A percentile compares a stretch with the other conserved stretches of the same genome.
These are phyloP conservation scores for Clinocottus analis DNA, from an alignment of 2,113 vertebrate species.

Conservation along the genomic window DNA sequence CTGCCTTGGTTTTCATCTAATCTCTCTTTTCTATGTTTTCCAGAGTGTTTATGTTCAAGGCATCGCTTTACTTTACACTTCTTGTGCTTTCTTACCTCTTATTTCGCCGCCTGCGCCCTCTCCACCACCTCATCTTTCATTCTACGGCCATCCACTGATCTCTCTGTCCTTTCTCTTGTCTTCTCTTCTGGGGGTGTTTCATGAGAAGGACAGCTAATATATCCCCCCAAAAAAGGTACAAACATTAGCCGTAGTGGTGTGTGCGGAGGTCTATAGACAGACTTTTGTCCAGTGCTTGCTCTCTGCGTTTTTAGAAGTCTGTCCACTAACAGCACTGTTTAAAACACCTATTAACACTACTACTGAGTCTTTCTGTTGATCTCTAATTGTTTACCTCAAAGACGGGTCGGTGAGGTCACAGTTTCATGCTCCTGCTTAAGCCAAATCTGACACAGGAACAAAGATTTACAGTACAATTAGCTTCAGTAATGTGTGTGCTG, in stretches of 20 bases:
- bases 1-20: slow-evolving; percentile 81
- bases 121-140: slow-evolving; percentile 71
- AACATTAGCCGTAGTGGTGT: slow-evolving; percentile 62
- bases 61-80: slow-evolving; percentile 79
- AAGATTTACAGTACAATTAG: not conserved
- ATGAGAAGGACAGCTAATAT: slow-evolving; percentile 94
- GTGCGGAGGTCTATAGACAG: slow-evolving; percentile 56
- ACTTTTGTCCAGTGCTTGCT: slow-evolving; percentile 62
- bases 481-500: not conserved
- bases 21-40: slow-evolving; percentile 87
- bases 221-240: slow-evolving; percentile 96
- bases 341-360: slow-evolving; percentile 46
- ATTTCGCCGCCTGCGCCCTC: slow-evolving; percentile 30
- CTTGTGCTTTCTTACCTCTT: slow-evolving; percentile 63
- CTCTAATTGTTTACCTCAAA: not conserved
- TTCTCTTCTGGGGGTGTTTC: slow-evolving; percentile 90
- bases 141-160: slow-evolving; percentile 87
- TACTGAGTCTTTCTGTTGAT: slow-evolving; percentile 26
- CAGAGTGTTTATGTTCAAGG: slow-evolving; percentile 86
- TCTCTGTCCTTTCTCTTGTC: slow-evolving; percentile 84
- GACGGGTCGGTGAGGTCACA: not conserved
- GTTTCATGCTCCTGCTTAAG: not conserved
- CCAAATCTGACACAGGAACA: not conserved
- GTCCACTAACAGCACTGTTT: slow-evolving; percentile 58
- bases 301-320: slow-evolving; percentile 50